Base-by-base conservation (phyloP, 1,140 invertebrate genomes). In the Tenebrio molitor region DNA sequence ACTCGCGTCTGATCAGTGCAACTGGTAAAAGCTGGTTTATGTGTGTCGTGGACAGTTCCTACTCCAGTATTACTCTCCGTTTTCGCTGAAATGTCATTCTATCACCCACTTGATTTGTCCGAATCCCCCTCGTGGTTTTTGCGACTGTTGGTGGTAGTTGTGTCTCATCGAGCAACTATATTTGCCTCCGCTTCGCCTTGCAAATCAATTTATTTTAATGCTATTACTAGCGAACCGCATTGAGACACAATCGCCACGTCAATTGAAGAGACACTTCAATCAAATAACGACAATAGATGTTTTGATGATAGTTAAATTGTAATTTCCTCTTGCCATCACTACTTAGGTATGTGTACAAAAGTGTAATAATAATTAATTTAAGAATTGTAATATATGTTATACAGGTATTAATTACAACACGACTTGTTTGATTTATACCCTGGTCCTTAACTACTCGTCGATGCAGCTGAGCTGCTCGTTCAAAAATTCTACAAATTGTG, bases 401-500 rank as follows among this genome's bases (percentile, higher is more conserved):
- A 21, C 29, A 4, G 10, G 4, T 50, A 50, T n/a, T n/a, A n/a
- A n/a, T n/a, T n/a, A n/a, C n/a, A n/a, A n/a, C n/a, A n/a, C n/a
- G n/a, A n/a, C n/a, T n/a, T n/a, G n/a, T n/a, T n/a, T n/a, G n/a
- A n/a, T n/a, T n/a, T n/a, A n/a, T n/a, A n/a, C n/a, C n/a, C n/a
- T n/a, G n/a, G n/a, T n/a, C n/a, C n/a, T n/a, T n/a, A n/a, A 33
- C 64, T 36, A n/a, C 14, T 62, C 58, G 14, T 23, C 19, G 8
- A 77, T 19, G 58, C 4, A 62, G 39, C 58, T 73, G 8, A 77
- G 34, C 50, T 78, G 74, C 44, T 69, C 58, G 16, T 77, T 76
- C 39, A 80, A 68, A 44, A 78, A 75, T 15, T 81, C 77, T 1
- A 76, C 72, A 63, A 76, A 77, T 33, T 77, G 69, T 1, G 67